Percentiles rank a stretch among this genome's conserved stretches.
Conservation (phyloP, 2,113 vertebrate genomes). For the Nesoenas mayeri region DNA sequence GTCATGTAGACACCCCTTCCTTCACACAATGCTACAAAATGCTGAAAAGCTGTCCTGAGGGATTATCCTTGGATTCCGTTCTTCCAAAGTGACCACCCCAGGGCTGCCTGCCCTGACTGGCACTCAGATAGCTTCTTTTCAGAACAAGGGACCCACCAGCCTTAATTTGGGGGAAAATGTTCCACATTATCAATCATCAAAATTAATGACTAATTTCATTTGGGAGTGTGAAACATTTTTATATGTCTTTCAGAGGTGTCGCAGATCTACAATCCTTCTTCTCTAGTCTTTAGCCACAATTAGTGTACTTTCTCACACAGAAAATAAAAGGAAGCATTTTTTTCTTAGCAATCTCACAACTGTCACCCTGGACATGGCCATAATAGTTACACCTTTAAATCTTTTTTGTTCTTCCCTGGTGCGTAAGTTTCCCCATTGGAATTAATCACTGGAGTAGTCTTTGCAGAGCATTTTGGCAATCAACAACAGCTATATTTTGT, state of each 20-base stretch:
- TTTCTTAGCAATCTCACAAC: not conserved
- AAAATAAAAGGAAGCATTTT: not conserved
- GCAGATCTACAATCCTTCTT: not conserved
- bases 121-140: not conserved
- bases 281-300: not conserved
- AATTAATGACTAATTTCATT: not conserved
- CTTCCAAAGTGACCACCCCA: not conserved
- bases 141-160: not conserved
- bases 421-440: not conserved
- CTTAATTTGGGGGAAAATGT: not conserved
- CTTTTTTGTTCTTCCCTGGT: not conserved
- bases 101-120: not conserved
- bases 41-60: not conserved
- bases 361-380: accelerated
- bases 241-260: not conserved
- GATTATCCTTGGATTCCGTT: not conserved
- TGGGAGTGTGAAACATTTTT: not conserved
- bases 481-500: slow-evolving; percentile 17
- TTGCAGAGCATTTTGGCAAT: slow-evolving; percentile 8
- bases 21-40: not conserved
- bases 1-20: not conserved
- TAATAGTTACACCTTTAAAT: not conserved
- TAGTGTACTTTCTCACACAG: not conserved
- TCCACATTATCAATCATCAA: not conserved
- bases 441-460: not conserved